Evolutionary conservation across 2,797 vertebrate genomes (phyloP), one percentile per base, ranked within the genome.

Genomic region (Myoxocephalus aenaeus): DNA sequence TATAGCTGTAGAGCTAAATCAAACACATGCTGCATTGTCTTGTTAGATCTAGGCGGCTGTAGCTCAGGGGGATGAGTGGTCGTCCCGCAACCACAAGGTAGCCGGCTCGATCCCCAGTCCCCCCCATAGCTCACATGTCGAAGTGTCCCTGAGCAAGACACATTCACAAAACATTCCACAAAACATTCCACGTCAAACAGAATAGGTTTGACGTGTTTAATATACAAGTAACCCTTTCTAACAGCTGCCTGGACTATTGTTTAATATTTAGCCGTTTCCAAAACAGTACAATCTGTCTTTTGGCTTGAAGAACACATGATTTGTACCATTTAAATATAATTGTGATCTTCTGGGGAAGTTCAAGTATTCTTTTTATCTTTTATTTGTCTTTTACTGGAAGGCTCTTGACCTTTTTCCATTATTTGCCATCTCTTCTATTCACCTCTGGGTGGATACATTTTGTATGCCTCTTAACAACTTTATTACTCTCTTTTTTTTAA

Each of bases 1-100:
- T 65, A 2, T 42, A 70, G 15, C 72, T 42, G 54, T 53, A 53
- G 18, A 53, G 67, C 56, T 36, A 36, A 63, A 59, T 27, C 75
- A 65, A 84, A 83, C 85, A 81, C 75, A 80, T 27, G 67, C 73
- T 66, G 50, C 69, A 64, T 54, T 34, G 51, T 66, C 62, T 4
- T 2, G 18, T 15, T 18, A 9, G 2, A 27, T 20, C 59, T n/a
- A n/a, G n/a, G n/a, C n/a, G n/a, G n/a, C n/a, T n/a, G n/a, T n/a
- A n/a, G n/a, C n/a, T n/a, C n/a, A n/a, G n/a, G n/a, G n/a, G n/a
- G n/a, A n/a, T n/a, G n/a, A n/a, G n/a, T n/a, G n/a, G n/a, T n/a
- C n/a, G n/a, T n/a, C n/a, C n/a, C n/a, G n/a, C n/a, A n/a, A n/a
- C n/a, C n/a, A n/a, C n/a, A n/a, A n/a, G n/a, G n/a, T n/a, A n/a